These are phyloP conservation scores for Parotocinclus haroldoi DNA, from an alignment of 2,797 vertebrate species.

Conservation along the genomic window DNA sequence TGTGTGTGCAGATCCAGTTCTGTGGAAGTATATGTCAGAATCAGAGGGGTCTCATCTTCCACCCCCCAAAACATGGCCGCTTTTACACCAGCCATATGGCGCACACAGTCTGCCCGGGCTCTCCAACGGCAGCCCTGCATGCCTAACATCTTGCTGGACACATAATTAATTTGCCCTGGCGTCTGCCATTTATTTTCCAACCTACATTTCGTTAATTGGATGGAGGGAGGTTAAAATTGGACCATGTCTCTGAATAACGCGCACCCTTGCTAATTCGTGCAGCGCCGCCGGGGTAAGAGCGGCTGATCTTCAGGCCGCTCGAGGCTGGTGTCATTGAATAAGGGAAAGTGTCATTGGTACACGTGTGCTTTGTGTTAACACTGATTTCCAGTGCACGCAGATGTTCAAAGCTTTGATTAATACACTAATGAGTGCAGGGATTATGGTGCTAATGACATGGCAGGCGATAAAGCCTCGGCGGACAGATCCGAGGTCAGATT, in stretches of 20 bases:
- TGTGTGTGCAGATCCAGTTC: constrained; percentile 25
- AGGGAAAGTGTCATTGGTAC: constrained; percentile 49
- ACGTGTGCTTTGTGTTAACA: constrained; percentile 31
- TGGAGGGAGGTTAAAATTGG: constrained; percentile 72
- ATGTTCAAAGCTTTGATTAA: constrained; percentile 52
- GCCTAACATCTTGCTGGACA: constrained; percentile 78
- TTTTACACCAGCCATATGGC: constrained; percentile 74
- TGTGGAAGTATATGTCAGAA: constrained; percentile 68
- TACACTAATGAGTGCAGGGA: constrained; percentile 48
- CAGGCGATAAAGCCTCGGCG: constrained; percentile 42
- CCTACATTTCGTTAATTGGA: constrained; percentile 80
- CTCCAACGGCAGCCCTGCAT: constrained; percentile 63
- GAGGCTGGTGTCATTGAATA: constrained; percentile 47
- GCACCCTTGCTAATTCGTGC: constrained; percentile 64
- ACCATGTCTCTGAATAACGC: constrained; percentile 65
- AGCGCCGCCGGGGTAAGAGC: constrained; percentile 50
- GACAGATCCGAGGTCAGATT: constrained; percentile 41
- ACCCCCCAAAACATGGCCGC: constrained; percentile 51
- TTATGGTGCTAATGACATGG: constrained; percentile 47
- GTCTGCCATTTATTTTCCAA: constrained; percentile 80
- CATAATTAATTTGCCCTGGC: constrained; percentile 78
- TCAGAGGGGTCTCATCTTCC: constrained; percentile 52
- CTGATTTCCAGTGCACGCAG: constrained; percentile 37
- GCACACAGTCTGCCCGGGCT: constrained; percentile 54
- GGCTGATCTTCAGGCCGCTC: constrained; percentile 42